Conservation (phyloP, 2,797 vertebrate species). For the Alfaro cultratus region DNA sequence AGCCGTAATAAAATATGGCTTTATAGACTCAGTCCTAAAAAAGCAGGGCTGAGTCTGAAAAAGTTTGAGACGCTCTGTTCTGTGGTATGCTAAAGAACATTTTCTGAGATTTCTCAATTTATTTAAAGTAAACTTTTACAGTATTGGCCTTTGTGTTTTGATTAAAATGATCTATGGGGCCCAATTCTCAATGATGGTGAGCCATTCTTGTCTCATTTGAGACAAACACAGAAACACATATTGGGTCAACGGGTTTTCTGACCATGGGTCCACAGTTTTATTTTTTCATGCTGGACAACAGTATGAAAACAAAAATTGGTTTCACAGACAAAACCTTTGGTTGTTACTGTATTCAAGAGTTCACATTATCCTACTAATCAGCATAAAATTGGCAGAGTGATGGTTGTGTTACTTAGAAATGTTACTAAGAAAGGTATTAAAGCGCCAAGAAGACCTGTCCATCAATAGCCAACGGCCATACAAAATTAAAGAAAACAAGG, state of each 20-base stretch:
- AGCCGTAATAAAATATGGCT: too few species aligned
- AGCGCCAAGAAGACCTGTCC: not conserved
- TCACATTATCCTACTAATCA: not conserved
- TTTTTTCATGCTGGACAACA: too few species aligned
- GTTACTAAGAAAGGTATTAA: not conserved
- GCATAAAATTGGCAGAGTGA: not conserved
- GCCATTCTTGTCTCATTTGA: not conserved
- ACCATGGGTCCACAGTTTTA: not conserved
- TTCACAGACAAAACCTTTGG: too few species aligned
- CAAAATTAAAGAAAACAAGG: not conserved
- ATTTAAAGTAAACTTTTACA: too few species aligned
- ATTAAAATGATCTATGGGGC: not conserved
- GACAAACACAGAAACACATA: not conserved
- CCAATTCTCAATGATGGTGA: not conserved
- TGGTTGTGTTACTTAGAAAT: not conserved
- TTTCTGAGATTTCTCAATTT: too few species aligned
- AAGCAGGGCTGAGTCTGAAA: too few species aligned
- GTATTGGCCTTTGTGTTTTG: too few species aligned
- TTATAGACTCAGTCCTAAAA: too few species aligned
- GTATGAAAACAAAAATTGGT: too few species aligned
- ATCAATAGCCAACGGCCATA: not conserved
- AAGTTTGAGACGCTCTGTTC: too few species aligned
- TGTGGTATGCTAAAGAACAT: too few species aligned
- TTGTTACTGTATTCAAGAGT: too few species aligned
- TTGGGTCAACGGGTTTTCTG: not conserved